A percentile compares a stretch with the other conserved stretches of the same genome.
These are phyloP conservation scores for Triops longicaudatus DNA, from an alignment of 1,140 invertebrate genomes.

Conservation along the genomic window DNA sequence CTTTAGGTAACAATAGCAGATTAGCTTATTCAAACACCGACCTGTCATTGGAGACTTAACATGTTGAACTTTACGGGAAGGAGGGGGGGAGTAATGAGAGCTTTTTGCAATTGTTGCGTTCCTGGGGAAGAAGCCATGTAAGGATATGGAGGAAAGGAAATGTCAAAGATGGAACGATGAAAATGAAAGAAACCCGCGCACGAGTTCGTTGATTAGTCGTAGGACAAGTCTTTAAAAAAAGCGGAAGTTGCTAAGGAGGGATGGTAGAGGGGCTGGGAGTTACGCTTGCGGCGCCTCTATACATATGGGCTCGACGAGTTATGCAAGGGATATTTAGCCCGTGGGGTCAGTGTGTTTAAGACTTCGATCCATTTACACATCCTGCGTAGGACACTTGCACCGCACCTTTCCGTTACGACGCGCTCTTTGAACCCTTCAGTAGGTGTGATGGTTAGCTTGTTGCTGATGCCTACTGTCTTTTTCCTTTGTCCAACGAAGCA, in stretches of 20 bases:
- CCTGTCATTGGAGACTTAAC: background rate
- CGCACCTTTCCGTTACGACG: background rate
- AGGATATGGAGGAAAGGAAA: background rate
- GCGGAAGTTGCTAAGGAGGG: background rate
- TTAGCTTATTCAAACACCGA: background rate
- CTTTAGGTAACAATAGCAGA: constrained; percentile 7
- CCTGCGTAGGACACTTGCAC: background rate
- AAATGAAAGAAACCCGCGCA: background rate
- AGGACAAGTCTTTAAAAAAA: background rate
- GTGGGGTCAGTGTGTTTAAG: background rate
- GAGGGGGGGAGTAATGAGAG: background rate
- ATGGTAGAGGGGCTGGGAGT: background rate
- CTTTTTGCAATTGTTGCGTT: background rate
- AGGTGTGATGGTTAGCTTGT: background rate
- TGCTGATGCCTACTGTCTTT: background rate
- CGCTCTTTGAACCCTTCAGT: background rate
- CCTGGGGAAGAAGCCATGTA: background rate
- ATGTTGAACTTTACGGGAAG: background rate
- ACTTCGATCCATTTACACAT: background rate
- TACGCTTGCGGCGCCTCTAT: background rate
- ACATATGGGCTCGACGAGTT: background rate
- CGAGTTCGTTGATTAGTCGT: background rate
- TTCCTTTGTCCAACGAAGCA: background rate
- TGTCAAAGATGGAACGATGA: background rate
- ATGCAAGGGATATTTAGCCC: background rate